Evolutionary conservation across 2,113 vertebrate genomes (phyloP).

Genomic region (Chloropsis hardwickii): DNA sequence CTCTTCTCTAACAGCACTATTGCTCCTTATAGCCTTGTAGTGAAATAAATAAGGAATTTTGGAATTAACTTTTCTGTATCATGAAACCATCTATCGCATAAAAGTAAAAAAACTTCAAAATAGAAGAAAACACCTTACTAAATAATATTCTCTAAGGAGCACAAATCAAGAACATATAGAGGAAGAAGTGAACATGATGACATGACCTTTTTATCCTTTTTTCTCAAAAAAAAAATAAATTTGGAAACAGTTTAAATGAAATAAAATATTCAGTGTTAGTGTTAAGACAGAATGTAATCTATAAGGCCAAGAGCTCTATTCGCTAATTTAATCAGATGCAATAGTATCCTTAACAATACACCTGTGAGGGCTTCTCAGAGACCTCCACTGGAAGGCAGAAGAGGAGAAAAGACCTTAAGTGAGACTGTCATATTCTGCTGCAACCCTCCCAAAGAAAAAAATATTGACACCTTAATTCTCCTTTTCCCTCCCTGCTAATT

Average conservation of each 20-base stretch:
- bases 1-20: background rate
- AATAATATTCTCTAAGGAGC: background rate
- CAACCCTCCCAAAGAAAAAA: background rate
- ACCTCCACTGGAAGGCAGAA: background rate
- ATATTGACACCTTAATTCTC: background rate
- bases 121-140: background rate
- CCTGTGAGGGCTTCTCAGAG: background rate
- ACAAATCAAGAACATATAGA: background rate
- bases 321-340: background rate
- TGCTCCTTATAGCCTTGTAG: background rate
- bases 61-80: background rate
- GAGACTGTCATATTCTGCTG: background rate
- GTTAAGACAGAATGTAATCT: background rate
- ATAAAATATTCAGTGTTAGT: background rate
- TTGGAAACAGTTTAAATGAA: background rate
- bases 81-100: background rate
- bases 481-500: background rate
- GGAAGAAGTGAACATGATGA: background rate
- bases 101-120: background rate
- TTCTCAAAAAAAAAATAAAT: background rate
- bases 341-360: background rate
- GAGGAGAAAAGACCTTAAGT: background rate
- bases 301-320: background rate
- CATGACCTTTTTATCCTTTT: background rate
- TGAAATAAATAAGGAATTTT: background rate